phyloP scores from a whole-genome alignment of 1,140 invertebrate genomes.

The Scylla paramamosain region DNA sequence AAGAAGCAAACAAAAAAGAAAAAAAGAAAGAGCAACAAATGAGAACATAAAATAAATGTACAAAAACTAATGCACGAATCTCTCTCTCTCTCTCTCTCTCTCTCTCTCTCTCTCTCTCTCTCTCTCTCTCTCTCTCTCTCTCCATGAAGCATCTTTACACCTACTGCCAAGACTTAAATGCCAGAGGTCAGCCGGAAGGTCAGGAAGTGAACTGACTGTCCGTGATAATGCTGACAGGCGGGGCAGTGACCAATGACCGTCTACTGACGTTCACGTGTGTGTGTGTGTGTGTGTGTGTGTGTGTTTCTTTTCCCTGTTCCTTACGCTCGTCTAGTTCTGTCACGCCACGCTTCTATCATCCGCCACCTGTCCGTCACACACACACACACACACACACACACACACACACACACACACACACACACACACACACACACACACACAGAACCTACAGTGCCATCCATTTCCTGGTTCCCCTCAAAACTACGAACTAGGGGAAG shows the following conservation, averaged over 20 bases:
- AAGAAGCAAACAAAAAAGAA: neutral
- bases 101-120: neutral
- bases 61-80: neutral
- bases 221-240: neutral
- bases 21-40: neutral
- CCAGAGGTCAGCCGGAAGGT: neutral
- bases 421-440: conserved; percentile 42
- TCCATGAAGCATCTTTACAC: neutral
- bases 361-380: neutral
- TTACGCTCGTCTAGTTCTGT: neutral
- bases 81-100: neutral
- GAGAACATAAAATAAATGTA: neutral
- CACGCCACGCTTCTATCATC: neutral
- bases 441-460: neutral
- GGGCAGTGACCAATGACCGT: neutral
- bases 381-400: conserved; percentile 22
- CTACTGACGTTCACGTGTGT: neutral
- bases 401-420: conserved; percentile 35
- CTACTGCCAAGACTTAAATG: neutral
- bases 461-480: neutral
- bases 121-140: neutral
- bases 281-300: conserved; percentile 30
- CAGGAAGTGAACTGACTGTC: neutral
- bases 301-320: neutral
- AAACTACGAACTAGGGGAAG: neutral